These are phyloP conservation scores for Syngnathoides biaculeatus DNA, from an alignment of 2,113 vertebrate genomes.

Conservation along the genomic window DNA sequence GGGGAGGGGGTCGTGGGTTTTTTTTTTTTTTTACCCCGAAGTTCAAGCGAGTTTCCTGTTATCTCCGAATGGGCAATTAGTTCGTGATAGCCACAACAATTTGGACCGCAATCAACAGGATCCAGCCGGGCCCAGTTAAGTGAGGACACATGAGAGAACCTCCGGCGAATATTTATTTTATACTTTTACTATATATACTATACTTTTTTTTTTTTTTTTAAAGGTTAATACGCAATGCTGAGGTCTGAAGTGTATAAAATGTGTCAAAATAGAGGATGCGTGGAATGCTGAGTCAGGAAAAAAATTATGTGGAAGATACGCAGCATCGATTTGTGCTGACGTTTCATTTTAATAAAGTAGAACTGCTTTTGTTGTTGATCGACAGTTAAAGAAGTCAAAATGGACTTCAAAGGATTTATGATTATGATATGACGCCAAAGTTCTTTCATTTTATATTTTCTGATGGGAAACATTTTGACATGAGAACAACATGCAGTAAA, in stretches of 20 bases:
- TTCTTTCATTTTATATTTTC: neutral
- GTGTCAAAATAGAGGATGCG: slow-evolving; percentile 5
- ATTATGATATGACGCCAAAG: neutral
- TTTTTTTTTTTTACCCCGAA: slow-evolving; percentile 45
- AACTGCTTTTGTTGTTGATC: neutral
- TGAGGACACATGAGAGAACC: slow-evolving; percentile 60
- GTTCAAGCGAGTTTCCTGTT: slow-evolving; percentile 52
- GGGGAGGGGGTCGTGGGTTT: neutral
- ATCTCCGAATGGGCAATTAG: slow-evolving; percentile 69
- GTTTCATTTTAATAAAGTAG: slow-evolving; percentile 4
- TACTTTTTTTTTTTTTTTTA: too few relatives aligned
- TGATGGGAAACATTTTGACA: neutral
- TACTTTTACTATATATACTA: too few relatives aligned
- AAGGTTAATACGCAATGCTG: neutral
- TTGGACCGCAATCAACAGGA: slow-evolving; percentile 58
- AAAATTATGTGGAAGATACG: slow-evolving; percentile 16
- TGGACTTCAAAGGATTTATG: neutral
- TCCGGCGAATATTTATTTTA: slow-evolving; percentile 20
- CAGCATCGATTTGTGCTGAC: slow-evolving; percentile 10
- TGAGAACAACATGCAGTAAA: neutral
- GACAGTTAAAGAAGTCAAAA: slow-evolving; percentile 4
- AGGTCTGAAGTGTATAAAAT: slow-evolving; percentile 7
- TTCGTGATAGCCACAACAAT: slow-evolving; percentile 57
- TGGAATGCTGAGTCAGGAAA: neutral
- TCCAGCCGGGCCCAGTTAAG: slow-evolving; percentile 55